phyloP scores from a whole-genome alignment of 2,113 vertebrate species.

The Podarcis cretensis region DNA sequence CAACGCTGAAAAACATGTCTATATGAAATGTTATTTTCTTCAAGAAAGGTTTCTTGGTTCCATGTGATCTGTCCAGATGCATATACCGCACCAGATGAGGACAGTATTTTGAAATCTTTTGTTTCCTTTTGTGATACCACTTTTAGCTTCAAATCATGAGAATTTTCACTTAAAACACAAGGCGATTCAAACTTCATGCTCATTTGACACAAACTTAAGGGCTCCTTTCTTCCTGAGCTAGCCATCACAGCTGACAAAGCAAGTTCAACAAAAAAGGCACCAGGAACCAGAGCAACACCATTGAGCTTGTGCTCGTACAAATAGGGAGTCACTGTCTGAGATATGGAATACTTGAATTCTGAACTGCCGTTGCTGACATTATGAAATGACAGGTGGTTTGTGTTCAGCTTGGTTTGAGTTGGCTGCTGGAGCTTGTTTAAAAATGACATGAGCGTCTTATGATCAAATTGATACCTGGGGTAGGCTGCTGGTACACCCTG shows the following conservation, averaged over 20 bases:
- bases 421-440: constrained; percentile 73
- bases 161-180: constrained; percentile 73
- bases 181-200: constrained; percentile 78
- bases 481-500: constrained; percentile 75
- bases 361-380: constrained; percentile 48
- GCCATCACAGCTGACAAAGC: constrained; percentile 79
- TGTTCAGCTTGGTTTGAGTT: constrained; percentile 17
- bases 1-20: constrained; percentile 77
- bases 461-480: constrained; percentile 85
- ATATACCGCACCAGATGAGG: constrained; percentile 72
- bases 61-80: constrained; percentile 76
- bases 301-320: constrained; percentile 86
- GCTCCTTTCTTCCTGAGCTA: constrained; percentile 72
- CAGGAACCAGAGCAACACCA: constrained; percentile 80
- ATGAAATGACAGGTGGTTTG: constrained; percentile 70
- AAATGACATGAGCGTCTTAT: constrained; percentile 66
- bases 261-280: constrained; percentile 83
- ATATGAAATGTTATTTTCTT: constrained; percentile 76
- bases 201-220: constrained; percentile 74
- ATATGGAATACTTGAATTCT: constrained; percentile 74
- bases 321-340: constrained; percentile 64
- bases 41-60: constrained; percentile 41
- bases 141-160: constrained; percentile 74
- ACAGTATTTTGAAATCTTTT: constrained; percentile 78
- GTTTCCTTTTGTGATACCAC: constrained; percentile 61